phyloP scores from a whole-genome alignment of 2,113 vertebrate species.

The Podarcis cretensis region DNA sequence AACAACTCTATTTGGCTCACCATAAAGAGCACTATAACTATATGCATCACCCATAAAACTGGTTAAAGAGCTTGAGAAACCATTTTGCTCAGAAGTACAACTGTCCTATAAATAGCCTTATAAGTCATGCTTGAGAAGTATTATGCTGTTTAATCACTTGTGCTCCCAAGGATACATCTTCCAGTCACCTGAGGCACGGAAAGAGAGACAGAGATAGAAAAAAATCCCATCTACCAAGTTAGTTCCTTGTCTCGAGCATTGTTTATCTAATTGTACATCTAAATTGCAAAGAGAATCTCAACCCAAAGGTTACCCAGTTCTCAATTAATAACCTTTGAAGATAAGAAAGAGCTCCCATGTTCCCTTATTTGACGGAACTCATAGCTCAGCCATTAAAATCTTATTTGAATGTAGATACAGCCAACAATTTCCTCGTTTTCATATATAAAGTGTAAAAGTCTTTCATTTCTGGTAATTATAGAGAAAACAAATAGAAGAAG shows the following conservation, averaged over 20 bases:
- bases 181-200: constrained; percentile 44
- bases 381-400: constrained; percentile 30
- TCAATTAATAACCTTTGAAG: constrained; percentile 54
- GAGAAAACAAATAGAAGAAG: constrained; percentile 41
- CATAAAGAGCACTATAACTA: constrained; percentile 31
- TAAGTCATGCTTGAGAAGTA: constrained; percentile 59
- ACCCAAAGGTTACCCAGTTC: constrained; percentile 51
- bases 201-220: constrained; percentile 11
- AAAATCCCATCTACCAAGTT: constrained; percentile 39
- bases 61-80: constrained; percentile 48
- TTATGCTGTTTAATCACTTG: constrained; percentile 64
- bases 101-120: constrained; percentile 55
- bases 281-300: constrained; percentile 65
- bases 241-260: constrained; percentile 46
- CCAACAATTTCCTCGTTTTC: constrained; percentile 32
- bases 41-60: constrained; percentile 45
- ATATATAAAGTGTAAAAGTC: constrained; percentile 24
- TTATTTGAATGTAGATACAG: constrained; percentile 24
- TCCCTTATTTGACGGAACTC: constrained; percentile 11
- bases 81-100: constrained; percentile 49
- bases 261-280: constrained; percentile 64
- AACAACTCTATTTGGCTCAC: constrained; percentile 25
- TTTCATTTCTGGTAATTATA: constrained; percentile 40
- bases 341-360: constrained; percentile 38
- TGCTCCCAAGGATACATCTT: constrained; percentile 49